Conservation (phyloP, 2,797 vertebrate species). For the Clangula hyemalis region DNA sequence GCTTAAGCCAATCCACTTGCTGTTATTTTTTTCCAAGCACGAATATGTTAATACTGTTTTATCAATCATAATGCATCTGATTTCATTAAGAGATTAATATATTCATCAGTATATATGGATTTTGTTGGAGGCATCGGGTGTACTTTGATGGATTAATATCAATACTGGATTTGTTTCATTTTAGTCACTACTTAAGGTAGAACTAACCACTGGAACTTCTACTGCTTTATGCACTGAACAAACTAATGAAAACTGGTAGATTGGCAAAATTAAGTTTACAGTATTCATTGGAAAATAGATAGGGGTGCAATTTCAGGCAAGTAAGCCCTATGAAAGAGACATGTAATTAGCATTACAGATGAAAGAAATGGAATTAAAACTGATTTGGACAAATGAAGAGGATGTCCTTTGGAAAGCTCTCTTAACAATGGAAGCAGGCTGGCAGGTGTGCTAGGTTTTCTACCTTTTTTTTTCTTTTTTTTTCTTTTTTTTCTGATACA, state of each 20-base stretch:
- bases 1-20: neutral
- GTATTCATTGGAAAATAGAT: neutral
- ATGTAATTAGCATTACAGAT: neutral
- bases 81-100: neutral
- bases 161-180: neutral
- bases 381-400: neutral
- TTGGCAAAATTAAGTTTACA: neutral
- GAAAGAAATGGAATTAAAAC: neutral
- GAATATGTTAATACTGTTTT: neutral
- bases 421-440: neutral
- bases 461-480: accelerated
- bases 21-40: neutral
- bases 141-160: neutral
- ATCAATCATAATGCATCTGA: neutral
- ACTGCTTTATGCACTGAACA: neutral
- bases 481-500: neutral
- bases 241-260: neutral
- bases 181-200: neutral
- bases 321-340: neutral
- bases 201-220: neutral
- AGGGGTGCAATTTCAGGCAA: neutral
- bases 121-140: neutral
- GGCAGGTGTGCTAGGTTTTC: neutral
- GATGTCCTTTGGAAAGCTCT: neutral
- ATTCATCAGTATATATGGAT: neutral